A percentile compares a stretch with the other conserved stretches of the same genome.
Evolutionary conservation across 2,113 vertebrate species (phyloP).

Genomic region (Embiotoca jacksoni): DNA sequence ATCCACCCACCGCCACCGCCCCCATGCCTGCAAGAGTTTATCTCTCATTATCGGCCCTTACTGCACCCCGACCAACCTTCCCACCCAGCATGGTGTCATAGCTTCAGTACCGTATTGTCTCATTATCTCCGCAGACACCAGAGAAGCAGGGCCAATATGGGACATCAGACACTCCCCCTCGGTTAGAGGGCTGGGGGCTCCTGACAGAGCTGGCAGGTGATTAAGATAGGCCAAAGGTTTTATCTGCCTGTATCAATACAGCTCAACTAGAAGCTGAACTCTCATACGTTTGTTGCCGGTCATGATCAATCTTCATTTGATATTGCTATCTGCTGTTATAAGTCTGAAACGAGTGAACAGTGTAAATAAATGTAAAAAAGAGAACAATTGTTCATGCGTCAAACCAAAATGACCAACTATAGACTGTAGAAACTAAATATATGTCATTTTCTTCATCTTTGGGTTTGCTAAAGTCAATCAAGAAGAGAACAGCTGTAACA

Average conservation of each 20-base stretch:
- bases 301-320: background rate
- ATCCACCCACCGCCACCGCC: slow-evolving; percentile 60
- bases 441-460: background rate
- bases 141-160: slow-evolving; percentile 59
- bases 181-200: slow-evolving; percentile 44
- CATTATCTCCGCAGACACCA: slow-evolving; percentile 77
- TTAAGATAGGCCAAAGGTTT: slow-evolving; percentile 65
- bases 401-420: background rate
- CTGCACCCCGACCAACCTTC: slow-evolving; percentile 65
- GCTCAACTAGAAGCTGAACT: background rate
- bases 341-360: slow-evolving; percentile 1
- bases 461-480: background rate
- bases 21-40: slow-evolving; percentile 71
- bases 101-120: slow-evolving; percentile 70
- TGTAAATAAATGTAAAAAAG: background rate
- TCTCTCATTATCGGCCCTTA: slow-evolving; percentile 80
- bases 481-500: too few relatives aligned
- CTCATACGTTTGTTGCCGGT: background rate
- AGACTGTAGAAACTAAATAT: background rate
- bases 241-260: slow-evolving; percentile 20
- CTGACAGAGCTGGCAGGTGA: slow-evolving; percentile 54
- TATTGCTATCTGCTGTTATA: background rate
- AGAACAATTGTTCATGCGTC: background rate
- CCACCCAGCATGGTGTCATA: slow-evolving; percentile 72
- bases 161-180: slow-evolving; percentile 71